phyloP scores from a whole-genome alignment of 2,113 vertebrate species.

The Tenebrosternarchus preto region DNA sequence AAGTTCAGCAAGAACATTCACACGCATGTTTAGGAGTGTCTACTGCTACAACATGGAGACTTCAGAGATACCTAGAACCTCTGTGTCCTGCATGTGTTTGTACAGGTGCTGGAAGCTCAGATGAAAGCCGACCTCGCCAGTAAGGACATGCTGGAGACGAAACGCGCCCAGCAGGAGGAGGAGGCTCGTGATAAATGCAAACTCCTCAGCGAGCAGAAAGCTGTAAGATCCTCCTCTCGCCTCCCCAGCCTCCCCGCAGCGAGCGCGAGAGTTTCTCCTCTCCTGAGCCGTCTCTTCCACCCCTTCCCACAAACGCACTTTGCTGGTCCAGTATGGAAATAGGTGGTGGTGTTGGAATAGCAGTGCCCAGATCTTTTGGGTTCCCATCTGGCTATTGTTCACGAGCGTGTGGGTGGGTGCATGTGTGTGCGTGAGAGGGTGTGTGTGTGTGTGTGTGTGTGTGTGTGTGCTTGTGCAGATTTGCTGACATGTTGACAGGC shows the following conservation, averaged over 20 bases:
- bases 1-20: not conserved
- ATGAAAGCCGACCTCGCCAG: slow-evolving; percentile 94
- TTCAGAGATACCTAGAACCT: not conserved
- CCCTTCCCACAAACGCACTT: not conserved
- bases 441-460: not conserved
- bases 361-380: not conserved
- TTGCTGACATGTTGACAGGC: not conserved
- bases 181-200: slow-evolving; percentile 93
- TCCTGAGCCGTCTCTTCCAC: not conserved
- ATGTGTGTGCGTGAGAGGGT: not conserved
- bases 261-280: not conserved
- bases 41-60: too few species aligned
- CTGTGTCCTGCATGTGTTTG: too few species aligned
- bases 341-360: not conserved
- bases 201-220: slow-evolving; percentile 95
- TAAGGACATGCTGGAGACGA: slow-evolving; percentile 90
- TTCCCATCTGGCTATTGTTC: slow-evolving; percentile 24
- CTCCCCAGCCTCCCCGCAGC: not conserved
- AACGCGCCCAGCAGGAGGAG: slow-evolving; percentile 88
- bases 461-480: not conserved
- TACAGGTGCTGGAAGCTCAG: slow-evolving; percentile 90
- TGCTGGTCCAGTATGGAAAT: not conserved
- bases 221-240: slow-evolving; percentile 73
- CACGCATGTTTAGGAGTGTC: not conserved
- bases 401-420: not conserved